Evolutionary conservation across 2,888 invertebrate species (phyloP).

Genomic region (Choristoneura rosaceana): DNA sequence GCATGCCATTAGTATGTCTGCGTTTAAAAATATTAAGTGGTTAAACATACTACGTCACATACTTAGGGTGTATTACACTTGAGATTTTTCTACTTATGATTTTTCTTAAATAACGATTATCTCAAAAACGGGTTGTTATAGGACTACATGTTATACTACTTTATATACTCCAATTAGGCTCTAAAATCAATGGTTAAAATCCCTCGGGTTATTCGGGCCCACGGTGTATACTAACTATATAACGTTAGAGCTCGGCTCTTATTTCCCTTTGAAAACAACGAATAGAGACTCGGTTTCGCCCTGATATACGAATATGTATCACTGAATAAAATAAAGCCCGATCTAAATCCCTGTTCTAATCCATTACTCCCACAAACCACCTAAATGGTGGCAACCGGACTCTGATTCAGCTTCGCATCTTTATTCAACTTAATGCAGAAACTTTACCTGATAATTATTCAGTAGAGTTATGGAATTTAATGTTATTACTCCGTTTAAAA

Average conservation of each 20-base stretch:
- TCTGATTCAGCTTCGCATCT: not conserved
- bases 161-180: too few relatives aligned
- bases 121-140: too few relatives aligned
- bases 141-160: too few relatives aligned
- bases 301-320: not conserved
- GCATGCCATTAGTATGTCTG: too few relatives aligned
- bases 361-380: not conserved
- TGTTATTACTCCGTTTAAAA: not conserved
- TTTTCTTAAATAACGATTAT: too few relatives aligned
- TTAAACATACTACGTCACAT: too few relatives aligned
- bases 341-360: not conserved
- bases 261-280: not conserved
- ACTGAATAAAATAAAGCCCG: not conserved
- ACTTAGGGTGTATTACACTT: too few relatives aligned
- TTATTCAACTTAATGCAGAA: constrained; percentile 2
- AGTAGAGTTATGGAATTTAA: not conserved
- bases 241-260: not conserved
- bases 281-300: not conserved
- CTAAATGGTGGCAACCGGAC: not conserved
- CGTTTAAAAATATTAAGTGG: too few relatives aligned
- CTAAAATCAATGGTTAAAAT: too few relatives aligned
- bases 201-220: too few relatives aligned
- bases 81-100: too few relatives aligned
- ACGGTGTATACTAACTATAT: not conserved
- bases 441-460: not conserved